These are phyloP conservation scores for Hylyphantes graminicola DNA, from an alignment of 1,140 invertebrate species.

Conservation along the genomic window DNA sequence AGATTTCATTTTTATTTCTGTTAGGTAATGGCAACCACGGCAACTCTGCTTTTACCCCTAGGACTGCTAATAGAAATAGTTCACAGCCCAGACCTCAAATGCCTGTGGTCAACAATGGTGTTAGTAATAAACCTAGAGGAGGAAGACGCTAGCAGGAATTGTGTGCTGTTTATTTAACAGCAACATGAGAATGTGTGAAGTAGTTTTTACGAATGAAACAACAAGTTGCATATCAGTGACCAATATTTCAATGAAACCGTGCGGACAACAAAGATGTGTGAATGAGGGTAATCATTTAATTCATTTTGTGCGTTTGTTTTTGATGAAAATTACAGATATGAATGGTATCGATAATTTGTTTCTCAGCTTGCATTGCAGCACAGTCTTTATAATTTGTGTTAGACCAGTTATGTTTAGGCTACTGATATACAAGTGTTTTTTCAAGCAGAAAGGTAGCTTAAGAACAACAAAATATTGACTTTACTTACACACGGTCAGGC, in stretches of 20 bases:
- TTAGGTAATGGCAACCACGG: constrained; percentile 45
- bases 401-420: no score
- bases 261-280: background rate
- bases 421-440: no score
- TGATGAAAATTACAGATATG: no score
- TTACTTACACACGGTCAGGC: no score
- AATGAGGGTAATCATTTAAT: no score
- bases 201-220: background rate
- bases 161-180: background rate
- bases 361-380: no score
- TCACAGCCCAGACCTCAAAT: constrained; percentile 32
- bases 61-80: constrained; percentile 34
- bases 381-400: no score
- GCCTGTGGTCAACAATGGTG: constrained; percentile 46
- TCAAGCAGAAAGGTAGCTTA: no score
- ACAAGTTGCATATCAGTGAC: background rate
- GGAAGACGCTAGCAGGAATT: constrained; percentile 11
- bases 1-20: background rate
- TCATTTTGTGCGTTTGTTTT: no score
- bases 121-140: constrained; percentile 26
- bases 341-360: no score
- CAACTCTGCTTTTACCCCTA: constrained; percentile 33
- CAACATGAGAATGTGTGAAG: background rate
- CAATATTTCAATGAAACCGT: background rate
- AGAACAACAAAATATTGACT: no score